phyloP scores from a whole-genome alignment of 2,113 vertebrate species.

The Phylloscopus trochilus region DNA sequence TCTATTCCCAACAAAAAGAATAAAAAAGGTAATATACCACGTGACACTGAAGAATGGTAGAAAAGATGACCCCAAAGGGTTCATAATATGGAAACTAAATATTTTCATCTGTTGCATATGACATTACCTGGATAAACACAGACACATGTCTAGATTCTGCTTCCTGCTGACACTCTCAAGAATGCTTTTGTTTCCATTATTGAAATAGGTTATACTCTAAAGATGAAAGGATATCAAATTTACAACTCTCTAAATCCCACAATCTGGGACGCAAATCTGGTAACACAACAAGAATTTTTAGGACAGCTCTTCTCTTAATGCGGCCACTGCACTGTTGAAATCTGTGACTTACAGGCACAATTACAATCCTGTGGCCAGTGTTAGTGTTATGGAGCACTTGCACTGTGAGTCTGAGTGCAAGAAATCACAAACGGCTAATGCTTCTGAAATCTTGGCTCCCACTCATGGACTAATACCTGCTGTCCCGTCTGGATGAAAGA shows the following conservation, averaged over 20 bases:
- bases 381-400: background rate
- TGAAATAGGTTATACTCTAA: background rate
- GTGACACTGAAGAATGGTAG: background rate
- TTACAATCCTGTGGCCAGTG: background rate
- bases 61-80: background rate
- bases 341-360: background rate
- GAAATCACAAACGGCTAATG: background rate
- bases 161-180: background rate
- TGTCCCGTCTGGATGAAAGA: background rate
- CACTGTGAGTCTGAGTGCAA: background rate
- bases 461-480: rapidly evolving
- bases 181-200: background rate
- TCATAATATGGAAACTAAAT: background rate
- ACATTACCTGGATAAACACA: background rate
- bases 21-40: background rate
- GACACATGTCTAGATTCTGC: background rate
- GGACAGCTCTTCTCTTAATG: background rate
- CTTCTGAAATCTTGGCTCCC: background rate
- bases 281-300: background rate
- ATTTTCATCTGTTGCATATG: background rate
- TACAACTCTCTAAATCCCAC: background rate
- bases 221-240: background rate
- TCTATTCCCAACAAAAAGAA: background rate
- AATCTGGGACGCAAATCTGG: background rate
- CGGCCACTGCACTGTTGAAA: background rate